Percentiles rank a stretch among this genome's conserved stretches.
Evolutionary conservation across 2,113 vertebrate genomes (phyloP).

Genomic region (Talpa occidentalis): DNA sequence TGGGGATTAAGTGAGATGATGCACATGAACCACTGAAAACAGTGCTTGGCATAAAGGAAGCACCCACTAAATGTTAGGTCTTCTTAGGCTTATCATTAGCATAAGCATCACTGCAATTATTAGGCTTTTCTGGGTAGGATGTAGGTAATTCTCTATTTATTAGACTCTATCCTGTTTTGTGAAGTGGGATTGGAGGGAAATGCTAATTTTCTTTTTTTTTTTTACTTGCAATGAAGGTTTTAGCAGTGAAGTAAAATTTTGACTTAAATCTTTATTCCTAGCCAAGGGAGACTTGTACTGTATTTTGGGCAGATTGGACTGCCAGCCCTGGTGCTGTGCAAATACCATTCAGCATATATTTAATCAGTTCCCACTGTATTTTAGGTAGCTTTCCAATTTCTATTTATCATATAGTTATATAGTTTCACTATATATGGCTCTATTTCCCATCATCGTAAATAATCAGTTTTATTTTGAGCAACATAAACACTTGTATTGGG

Average conservation of each 20-base stretch:
- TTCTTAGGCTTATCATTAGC: neutral
- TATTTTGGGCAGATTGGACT: neutral
- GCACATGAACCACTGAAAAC: neutral
- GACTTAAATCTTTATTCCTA: neutral
- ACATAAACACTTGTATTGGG: neutral
- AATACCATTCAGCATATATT: neutral
- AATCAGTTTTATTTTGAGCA: conserved; percentile 30
- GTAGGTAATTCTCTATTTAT: neutral
- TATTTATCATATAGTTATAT: neutral
- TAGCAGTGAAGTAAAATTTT: conserved; percentile 9
- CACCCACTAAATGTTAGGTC: neutral
- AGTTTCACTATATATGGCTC: neutral
- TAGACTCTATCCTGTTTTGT: neutral
- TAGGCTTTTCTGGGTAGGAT: neutral
- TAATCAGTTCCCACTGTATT: neutral
- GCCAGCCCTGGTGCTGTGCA: neutral
- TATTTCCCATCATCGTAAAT: neutral
- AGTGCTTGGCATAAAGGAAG: neutral
- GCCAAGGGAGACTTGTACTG: neutral
- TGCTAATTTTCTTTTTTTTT: too few species aligned
- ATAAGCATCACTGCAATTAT: neutral
- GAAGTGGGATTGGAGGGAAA: neutral
- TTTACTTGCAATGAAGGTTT: conserved; percentile 23
- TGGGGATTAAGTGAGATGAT: conserved; percentile 24
- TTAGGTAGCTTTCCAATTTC: neutral